Conservation (phyloP, 1,140 invertebrate species). For the Euschistus heros region DNA sequence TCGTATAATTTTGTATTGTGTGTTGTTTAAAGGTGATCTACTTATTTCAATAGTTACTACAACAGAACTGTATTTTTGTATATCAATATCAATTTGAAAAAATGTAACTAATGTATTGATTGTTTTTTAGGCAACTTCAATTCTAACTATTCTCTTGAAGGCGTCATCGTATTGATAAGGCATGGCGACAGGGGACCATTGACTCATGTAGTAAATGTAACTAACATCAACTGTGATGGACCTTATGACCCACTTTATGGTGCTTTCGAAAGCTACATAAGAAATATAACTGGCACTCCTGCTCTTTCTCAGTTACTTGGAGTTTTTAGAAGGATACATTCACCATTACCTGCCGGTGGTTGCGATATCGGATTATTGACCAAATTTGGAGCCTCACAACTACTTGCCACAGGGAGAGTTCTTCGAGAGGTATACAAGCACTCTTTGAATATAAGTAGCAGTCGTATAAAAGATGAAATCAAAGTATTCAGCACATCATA, state of each 20-base stretch:
- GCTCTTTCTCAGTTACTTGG: constrained; percentile 58
- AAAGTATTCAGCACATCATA: constrained; percentile 71
- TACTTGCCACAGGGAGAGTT: constrained; percentile 62
- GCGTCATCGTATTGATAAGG: constrained; percentile 65
- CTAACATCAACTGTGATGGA: constrained; percentile 62
- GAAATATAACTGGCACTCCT: constrained; percentile 48
- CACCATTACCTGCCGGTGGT: constrained; percentile 35
- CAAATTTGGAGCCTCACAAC: constrained; percentile 53
- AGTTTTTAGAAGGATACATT: constrained; percentile 52
- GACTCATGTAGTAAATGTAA: constrained; percentile 61
- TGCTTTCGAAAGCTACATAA: constrained; percentile 41
- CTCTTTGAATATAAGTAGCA: constrained; percentile 42
- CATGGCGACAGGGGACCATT: constrained; percentile 83
- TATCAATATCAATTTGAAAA: neutral
- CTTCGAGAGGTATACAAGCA: constrained; percentile 57
- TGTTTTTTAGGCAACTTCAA: constrained; percentile 41
- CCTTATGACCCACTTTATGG: constrained; percentile 21
- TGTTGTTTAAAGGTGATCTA: too few species aligned
- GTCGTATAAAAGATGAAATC: constrained; percentile 46
- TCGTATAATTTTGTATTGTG: too few species aligned
- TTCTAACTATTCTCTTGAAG: constrained; percentile 58
- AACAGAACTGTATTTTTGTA: constrained; percentile 4
- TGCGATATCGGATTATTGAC: constrained; percentile 46
- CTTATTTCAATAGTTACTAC: too few species aligned
- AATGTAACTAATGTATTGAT: constrained; percentile 1